Conservation (phyloP, 2,113 vertebrate genomes). For the Lophura nycthemera region DNA sequence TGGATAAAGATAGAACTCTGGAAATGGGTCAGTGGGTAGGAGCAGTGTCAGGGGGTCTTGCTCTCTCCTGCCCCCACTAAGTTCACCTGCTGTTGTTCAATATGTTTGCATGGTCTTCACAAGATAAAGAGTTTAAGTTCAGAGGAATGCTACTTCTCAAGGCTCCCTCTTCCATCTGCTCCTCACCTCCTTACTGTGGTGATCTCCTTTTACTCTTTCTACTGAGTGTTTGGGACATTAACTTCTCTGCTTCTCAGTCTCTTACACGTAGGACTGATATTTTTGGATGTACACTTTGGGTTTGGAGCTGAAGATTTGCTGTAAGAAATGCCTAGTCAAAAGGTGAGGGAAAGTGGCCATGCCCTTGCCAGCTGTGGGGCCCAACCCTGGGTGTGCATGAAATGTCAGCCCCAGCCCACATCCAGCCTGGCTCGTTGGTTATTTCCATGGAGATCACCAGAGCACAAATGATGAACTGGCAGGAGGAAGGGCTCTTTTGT, state of each 20-base stretch:
- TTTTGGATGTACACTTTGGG: background rate
- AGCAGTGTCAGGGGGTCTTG: background rate
- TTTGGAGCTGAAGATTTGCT: background rate
- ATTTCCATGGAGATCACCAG: constrained; percentile 72
- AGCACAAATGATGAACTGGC: constrained; percentile 70
- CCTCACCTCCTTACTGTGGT: background rate
- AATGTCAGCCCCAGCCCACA: constrained; percentile 73
- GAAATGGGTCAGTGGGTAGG: background rate
- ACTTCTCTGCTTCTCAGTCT: background rate
- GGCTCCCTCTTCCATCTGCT: background rate
- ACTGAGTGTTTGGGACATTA: background rate
- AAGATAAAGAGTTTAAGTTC: background rate
- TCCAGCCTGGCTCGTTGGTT: constrained; percentile 47
- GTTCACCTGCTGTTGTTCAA: background rate
- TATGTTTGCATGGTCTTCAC: background rate
- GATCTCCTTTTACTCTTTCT: background rate
- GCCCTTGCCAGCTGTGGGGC: constrained; percentile 31
- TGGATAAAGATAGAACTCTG: background rate
- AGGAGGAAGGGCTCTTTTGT: constrained; percentile 31
- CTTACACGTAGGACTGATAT: background rate
- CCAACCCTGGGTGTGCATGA: constrained; percentile 64
- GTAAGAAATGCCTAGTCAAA: constrained; percentile 61
- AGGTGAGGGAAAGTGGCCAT: constrained; percentile 44
- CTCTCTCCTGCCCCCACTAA: background rate
- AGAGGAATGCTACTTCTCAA: background rate